Evolutionary conservation across 2,113 vertebrate species (phyloP), one percentile per base, ranked within the genome.

Genomic region (Talpa occidentalis): DNA sequence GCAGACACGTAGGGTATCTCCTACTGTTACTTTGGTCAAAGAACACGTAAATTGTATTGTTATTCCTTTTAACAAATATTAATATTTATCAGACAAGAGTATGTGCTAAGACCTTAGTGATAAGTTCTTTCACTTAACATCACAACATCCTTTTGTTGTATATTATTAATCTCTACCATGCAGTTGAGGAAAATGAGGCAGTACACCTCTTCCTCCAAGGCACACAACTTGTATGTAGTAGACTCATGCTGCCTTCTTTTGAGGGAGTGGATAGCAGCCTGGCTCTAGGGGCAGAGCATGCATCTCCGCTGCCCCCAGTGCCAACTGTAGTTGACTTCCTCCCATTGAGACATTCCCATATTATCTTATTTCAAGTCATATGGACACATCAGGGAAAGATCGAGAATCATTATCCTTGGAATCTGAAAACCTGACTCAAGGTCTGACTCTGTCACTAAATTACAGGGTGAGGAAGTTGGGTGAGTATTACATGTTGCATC

Each of bases 141-240:
- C 49, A 35, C 14, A 42, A 26, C 9, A 52, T 4, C 2, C 24
- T 10, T 77, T 82, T 83, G 77, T 10, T 19, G 21, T 47, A 44
- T 47, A 40, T 44, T 80, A 56, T n/a, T 72, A 37, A 32, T 84
- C 19, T 35, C 70, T 70, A 35, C 17, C 11, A 40, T 2, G 12
- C 49, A 56, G 64, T 28, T 64, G 12, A 84, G 79, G 62, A 95
- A 93, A 80, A 17, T 19, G 44, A 85, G 72, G 47, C 40, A 74
- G 86, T 16, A 76, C 24, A 26, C 28, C 7, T 21, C 64, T 37
- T 66, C 21, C 15, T 89, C 37, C 66, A 35, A 62, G 26, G n/a
- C 52, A 60, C 17, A 30, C 22, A 35, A 60, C 60, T 40, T 42
- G 3, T 4, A 5, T 26, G 15, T 5, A 54, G 32, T 32, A 26